Conservation (phyloP, 2,113 vertebrate species). For the Sarotherodon lohbergeri region DNA sequence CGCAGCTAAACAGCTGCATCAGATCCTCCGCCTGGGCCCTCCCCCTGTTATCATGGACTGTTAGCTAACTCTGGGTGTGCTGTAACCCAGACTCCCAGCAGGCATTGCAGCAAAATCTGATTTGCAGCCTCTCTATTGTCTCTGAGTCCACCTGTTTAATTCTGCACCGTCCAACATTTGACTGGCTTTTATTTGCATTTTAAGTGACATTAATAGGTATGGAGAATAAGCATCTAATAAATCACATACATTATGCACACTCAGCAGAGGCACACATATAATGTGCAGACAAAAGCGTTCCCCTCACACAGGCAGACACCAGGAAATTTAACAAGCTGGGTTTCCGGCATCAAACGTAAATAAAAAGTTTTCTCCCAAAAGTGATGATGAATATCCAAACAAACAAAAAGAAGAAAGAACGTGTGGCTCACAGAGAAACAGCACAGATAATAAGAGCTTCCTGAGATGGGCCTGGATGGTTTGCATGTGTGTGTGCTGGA, state of each 20-base stretch:
- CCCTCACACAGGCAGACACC: background rate
- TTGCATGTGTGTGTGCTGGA: background rate
- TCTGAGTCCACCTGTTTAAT: conserved; percentile 49
- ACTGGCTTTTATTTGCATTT: conserved; percentile 67
- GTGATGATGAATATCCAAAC: conserved; percentile 5
- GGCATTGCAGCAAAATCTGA: conserved; percentile 57
- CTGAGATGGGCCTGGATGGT: background rate
- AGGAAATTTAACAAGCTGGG: background rate
- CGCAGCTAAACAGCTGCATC: conserved; percentile 61
- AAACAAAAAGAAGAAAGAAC: background rate
- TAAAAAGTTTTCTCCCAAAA: background rate
- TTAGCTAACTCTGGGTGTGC: conserved; percentile 34
- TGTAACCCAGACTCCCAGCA: conserved; percentile 50
- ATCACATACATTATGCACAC: conserved; percentile 38
- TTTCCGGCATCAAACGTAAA: background rate
- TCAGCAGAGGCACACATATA: conserved; percentile 30
- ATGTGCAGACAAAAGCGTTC: background rate
- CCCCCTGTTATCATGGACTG: conserved; percentile 56
- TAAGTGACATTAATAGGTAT: conserved; percentile 64
- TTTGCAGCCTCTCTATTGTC: conserved; percentile 46
- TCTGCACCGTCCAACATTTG: conserved; percentile 41
- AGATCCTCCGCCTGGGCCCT: conserved; percentile 38
- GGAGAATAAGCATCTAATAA: conserved; percentile 49
- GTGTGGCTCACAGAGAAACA: background rate
- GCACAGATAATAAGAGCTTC: background rate